A percentile compares a stretch with the other conserved stretches of the same genome.
Evolutionary conservation across 37 sponge, comb jelly and placozoan species (phyloP).

Genomic region (Ianthella basta): DNA sequence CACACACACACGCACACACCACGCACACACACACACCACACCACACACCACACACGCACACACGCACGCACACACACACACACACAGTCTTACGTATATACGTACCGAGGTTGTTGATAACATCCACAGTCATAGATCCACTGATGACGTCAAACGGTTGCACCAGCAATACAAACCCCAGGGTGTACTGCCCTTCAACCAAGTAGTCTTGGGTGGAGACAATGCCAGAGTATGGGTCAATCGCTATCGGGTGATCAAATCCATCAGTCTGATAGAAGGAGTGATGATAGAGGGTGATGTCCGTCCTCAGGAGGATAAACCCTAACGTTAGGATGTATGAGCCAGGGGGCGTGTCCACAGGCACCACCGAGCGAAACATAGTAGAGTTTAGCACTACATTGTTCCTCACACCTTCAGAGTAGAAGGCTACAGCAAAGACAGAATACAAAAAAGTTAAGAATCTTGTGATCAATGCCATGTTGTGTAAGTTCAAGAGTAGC

Average conservation of each 20-base stretch:
- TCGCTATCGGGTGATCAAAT: not conserved
- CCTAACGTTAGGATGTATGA: conserved; percentile 8
- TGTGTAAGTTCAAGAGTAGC: too few species aligned
- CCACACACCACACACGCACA: too few species aligned
- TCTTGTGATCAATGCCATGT: too few species aligned
- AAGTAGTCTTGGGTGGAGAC: not conserved
- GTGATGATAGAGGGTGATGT: too few species aligned
- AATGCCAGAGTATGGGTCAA: not conserved
- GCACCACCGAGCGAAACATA: not conserved
- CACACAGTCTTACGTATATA: too few species aligned
- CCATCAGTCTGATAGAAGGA: conserved; percentile 14
- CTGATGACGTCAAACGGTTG: conserved; percentile 14
- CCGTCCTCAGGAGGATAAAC: not conserved
- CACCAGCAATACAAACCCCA: not conserved
- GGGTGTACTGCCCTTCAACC: not conserved
- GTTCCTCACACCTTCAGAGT: not conserved
- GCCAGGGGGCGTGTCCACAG: conserved; percentile 16
- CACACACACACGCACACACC: too few species aligned
- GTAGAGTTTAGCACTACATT: conserved; percentile 9
- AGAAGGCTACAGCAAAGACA: too few species aligned
- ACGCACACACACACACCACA: too few species aligned
- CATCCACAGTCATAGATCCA: not conserved
- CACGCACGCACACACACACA: too few species aligned
- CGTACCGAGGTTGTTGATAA: not conserved
- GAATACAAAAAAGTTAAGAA: too few species aligned